These are phyloP conservation scores for Fregetta grallaria DNA, from an alignment of 2,113 vertebrate genomes.

Conservation along the genomic window DNA sequence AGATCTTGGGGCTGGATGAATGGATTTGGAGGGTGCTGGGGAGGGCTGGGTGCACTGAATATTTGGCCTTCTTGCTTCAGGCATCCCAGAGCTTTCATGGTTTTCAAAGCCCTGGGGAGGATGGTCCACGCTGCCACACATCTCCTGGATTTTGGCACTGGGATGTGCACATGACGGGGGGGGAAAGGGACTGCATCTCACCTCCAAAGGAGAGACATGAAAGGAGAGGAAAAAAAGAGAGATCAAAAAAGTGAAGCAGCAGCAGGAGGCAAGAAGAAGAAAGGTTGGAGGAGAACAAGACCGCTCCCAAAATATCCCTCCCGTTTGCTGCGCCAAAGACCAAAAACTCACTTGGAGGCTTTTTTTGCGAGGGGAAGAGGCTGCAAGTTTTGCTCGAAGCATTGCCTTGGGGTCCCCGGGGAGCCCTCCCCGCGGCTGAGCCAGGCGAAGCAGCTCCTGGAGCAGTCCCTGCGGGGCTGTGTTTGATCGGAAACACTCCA, in stretches of 20 bases:
- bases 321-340: neutral
- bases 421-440: neutral
- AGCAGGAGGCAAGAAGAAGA: conserved; percentile 30
- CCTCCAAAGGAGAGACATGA: neutral
- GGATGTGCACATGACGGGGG: neutral
- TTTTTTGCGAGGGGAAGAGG: neutral
- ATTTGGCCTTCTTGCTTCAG: neutral
- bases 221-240: neutral
- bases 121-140: rapidly evolving
- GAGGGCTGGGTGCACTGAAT: neutral
- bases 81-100: neutral
- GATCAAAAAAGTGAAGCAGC: conserved; percentile 3
- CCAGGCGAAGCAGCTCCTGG: neutral
- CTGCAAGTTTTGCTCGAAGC: neutral
- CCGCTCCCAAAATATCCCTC: conserved; percentile 3
- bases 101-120: neutral
- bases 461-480: neutral
- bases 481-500: neutral
- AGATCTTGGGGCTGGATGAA: neutral
- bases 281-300: conserved; percentile 6
- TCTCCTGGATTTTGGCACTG: neutral
- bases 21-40: neutral
- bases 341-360: neutral
- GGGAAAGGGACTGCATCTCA: neutral
- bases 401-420: neutral